phyloP scores from a whole-genome alignment of 2,797 vertebrate genomes.

The Esox masquinongy region DNA sequence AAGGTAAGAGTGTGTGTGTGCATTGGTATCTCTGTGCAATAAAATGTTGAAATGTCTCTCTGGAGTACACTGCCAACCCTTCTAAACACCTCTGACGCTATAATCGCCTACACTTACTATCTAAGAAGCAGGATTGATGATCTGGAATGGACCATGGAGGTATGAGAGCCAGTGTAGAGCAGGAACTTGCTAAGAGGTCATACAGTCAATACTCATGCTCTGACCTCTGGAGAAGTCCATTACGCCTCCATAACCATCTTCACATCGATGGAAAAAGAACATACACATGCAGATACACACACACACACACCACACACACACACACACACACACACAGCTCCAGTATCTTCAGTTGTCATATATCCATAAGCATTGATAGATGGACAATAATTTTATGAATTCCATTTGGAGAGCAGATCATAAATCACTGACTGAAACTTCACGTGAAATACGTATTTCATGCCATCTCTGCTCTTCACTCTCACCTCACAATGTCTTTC shows the following conservation, averaged over 20 bases:
- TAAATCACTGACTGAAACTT: not conserved
- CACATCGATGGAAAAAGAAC: not conserved
- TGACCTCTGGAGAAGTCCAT: not conserved
- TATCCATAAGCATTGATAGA: not conserved
- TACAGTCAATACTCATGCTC: not conserved
- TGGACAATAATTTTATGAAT: not conserved
- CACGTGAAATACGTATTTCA: not conserved
- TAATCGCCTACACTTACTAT: not conserved
- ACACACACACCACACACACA: not conserved
- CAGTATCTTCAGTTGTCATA: not conserved
- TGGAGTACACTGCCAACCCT: not conserved
- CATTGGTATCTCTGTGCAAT: not conserved
- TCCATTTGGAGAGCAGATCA: not conserved
- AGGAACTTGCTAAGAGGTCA: not conserved
- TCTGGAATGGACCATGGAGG: not conserved
- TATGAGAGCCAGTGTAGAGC: not conserved
- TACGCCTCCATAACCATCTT: not conserved
- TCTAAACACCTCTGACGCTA: not conserved
- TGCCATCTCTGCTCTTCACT: not conserved
- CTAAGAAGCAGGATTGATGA: not conserved
- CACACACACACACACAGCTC: not conserved
- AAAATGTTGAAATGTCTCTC: not conserved
- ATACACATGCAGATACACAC: not conserved
- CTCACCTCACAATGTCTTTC: not conserved
- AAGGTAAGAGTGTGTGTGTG: constrained; percentile 17